Percentiles rank a stretch among this genome's conserved stretches.
Conservation (phyloP, 2,113 vertebrate genomes). For the Eubucco bourcierii region DNA sequence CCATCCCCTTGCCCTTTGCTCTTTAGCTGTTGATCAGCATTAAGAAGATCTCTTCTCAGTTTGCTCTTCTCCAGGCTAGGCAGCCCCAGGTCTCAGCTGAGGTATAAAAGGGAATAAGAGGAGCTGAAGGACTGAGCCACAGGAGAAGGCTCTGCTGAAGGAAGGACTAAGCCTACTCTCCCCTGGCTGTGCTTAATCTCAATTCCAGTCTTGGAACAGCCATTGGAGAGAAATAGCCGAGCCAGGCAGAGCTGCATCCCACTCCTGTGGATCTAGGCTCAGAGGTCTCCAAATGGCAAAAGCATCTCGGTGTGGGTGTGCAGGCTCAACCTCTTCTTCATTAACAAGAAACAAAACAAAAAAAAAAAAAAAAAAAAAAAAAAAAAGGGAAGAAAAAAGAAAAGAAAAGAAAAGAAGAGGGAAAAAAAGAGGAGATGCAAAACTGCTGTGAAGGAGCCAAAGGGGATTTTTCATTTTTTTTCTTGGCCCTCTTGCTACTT, state of each 20-base stretch:
- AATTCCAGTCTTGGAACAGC: neutral
- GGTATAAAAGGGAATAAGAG: neutral
- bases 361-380: neutral
- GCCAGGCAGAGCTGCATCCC: neutral
- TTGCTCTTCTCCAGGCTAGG: too few species aligned
- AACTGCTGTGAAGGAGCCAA: neutral
- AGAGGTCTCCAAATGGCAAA: neutral
- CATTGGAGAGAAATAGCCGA: neutral
- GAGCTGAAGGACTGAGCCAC: neutral
- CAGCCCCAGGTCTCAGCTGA: neutral
- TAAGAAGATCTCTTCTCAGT: too few species aligned
- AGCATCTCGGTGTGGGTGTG: neutral
- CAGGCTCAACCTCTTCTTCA: neutral
- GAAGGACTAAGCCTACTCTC: neutral
- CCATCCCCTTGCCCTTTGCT: too few species aligned
- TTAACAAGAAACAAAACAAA: neutral
- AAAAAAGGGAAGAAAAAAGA: neutral
- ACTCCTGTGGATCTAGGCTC: neutral
- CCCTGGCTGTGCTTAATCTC: neutral
- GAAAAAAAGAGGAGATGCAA: neutral
- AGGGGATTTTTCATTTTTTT: neutral
- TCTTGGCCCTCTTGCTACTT: conserved; percentile 25
- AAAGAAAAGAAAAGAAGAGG: neutral
- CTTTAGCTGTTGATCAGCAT: too few species aligned
- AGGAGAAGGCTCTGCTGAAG: neutral